These are phyloP conservation scores for Rhinolophus ferrumequinum DNA, from an alignment of 2,113 vertebrate genomes.

Conservation along the genomic window DNA sequence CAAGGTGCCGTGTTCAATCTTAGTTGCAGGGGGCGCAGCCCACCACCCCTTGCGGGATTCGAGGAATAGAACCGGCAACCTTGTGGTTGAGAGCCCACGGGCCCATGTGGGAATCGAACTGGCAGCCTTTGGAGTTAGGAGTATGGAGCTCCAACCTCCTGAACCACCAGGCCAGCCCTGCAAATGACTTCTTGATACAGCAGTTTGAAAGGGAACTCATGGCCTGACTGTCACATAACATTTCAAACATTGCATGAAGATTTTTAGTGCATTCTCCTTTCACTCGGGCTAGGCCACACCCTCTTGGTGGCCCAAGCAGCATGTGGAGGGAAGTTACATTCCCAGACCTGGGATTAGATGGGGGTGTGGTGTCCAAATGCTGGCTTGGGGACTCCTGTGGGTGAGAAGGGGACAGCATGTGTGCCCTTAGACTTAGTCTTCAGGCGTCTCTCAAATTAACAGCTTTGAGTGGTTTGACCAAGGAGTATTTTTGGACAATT, in stretches of 20 bases:
- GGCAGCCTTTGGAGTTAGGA: no score
- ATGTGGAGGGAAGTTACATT: neutral
- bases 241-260: neutral
- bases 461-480: neutral
- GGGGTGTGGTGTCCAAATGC: neutral
- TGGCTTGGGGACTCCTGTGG: neutral
- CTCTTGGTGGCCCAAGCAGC: neutral
- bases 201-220: neutral
- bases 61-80: no score
- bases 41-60: no score
- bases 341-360: neutral
- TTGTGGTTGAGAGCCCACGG: no score
- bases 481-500: neutral
- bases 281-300: neutral
- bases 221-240: neutral
- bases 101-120: no score
- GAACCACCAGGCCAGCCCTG: no score
- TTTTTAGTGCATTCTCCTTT: neutral
- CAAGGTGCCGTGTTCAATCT: no score
- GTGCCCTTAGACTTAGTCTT: neutral
- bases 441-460: neutral
- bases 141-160: no score
- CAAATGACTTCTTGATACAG: neutral
- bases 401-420: neutral
- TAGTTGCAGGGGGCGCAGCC: no score